Conservation (phyloP, 2,113 vertebrate genomes). For the Datnioides undecimradiatus region DNA sequence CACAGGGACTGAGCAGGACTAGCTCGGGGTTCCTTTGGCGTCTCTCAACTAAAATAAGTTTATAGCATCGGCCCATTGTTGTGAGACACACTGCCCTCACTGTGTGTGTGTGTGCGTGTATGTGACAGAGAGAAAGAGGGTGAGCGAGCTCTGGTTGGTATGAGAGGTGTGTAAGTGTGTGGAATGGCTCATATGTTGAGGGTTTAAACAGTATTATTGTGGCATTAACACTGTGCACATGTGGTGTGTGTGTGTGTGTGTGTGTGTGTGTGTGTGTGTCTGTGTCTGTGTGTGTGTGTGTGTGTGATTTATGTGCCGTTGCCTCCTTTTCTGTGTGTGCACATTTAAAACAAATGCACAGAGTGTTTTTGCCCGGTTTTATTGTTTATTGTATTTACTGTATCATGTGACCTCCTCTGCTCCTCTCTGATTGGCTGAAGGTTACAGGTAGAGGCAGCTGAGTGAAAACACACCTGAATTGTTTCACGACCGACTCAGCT, state of each 20-base stretch:
- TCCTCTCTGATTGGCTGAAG: too few species aligned
- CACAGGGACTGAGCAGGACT: constrained; percentile 19
- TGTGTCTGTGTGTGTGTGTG: neutral
- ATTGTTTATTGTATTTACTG: too few species aligned
- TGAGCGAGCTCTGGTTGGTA: neutral
- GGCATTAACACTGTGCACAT: constrained; percentile 12
- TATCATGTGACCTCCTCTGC: too few species aligned
- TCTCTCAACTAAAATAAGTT: constrained; percentile 55
- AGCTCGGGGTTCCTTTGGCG: constrained; percentile 21
- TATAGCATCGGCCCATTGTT: constrained; percentile 41
- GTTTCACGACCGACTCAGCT: too few species aligned
- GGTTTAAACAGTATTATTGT: constrained; percentile 4
- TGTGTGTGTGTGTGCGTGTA: neutral
- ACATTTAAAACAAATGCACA: too few species aligned
- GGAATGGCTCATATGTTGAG: constrained; percentile 8
- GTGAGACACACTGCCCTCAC: neutral
- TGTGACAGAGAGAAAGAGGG: constrained; percentile 4
- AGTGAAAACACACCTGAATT: too few species aligned
- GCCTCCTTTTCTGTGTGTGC: too few species aligned
- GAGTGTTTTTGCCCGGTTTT: too few species aligned
- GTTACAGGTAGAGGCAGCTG: too few species aligned
- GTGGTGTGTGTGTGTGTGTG: neutral
- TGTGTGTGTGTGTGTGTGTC: neutral
- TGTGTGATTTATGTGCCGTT: too few species aligned
- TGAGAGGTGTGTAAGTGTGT: constrained; percentile 22